These are phyloP conservation scores for Phrynocephalus guinanensis DNA, from an alignment of 2,797 vertebrate genomes.

Conservation along the genomic window DNA sequence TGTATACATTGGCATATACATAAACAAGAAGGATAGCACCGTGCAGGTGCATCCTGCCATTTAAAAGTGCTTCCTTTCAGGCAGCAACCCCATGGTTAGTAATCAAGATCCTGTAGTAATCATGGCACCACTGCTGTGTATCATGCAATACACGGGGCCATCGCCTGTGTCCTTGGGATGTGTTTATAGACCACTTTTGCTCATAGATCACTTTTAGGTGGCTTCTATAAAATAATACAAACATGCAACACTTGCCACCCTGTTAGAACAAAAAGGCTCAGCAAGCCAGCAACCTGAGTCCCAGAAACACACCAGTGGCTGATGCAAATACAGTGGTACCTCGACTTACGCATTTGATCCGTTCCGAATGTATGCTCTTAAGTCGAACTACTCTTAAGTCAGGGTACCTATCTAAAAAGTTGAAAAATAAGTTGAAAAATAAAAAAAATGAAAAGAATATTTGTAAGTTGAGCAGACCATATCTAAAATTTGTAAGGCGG, in stretches of 20 bases:
- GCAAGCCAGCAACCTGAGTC: background rate
- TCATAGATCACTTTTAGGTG: background rate
- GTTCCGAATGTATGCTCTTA: no score
- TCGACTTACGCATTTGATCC: no score
- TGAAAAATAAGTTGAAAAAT: no score
- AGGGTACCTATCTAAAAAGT: no score
- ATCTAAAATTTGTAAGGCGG: background rate
- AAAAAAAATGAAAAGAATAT: no score
- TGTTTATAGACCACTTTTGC: background rate
- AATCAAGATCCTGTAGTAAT: slow-evolving; percentile 35
- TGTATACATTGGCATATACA: background rate
- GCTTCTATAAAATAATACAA: background rate
- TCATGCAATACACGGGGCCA: no score
- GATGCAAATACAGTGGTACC: background rate
- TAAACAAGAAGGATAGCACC: background rate
- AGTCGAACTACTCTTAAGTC: no score
- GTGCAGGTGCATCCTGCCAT: slow-evolving; percentile 81
- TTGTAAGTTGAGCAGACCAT: no score
- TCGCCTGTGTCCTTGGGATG: background rate
- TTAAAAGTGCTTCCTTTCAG: slow-evolving; percentile 73
- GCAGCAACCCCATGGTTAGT: slow-evolving; percentile 57
- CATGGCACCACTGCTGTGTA: background rate
- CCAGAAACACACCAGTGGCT: background rate
- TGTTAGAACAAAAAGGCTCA: no score
- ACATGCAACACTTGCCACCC: no score